A percentile compares a stretch with the other conserved stretches of the same genome.
phyloP scores from a whole-genome alignment of 2,113 vertebrate genomes.

The Hippocampus guttulatus region DNA sequence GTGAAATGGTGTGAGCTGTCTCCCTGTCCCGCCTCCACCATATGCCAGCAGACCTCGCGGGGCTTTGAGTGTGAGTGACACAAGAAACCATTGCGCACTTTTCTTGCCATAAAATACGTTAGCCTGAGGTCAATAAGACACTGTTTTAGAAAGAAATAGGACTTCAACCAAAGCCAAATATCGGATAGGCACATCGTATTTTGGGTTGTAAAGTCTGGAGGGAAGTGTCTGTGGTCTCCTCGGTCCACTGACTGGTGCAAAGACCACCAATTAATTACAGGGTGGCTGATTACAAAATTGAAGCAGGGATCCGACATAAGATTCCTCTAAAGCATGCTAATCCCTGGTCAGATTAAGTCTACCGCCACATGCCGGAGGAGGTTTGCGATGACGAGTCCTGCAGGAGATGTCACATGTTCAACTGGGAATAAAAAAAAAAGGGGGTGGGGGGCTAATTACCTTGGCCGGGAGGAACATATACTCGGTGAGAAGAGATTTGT shows the following conservation, averaged over 20 bases:
- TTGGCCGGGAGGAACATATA: too few species aligned
- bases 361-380: constrained; percentile 32
- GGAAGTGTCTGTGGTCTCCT: neutral
- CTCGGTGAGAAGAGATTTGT: too few species aligned
- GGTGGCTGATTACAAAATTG: constrained; percentile 41
- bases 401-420: constrained; percentile 33
- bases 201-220: constrained; percentile 5
- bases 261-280: constrained; percentile 44
- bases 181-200: neutral
- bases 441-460: neutral
- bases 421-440: neutral
- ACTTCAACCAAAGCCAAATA: neutral
- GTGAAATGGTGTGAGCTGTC: constrained; percentile 83
- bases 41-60: constrained; percentile 69
- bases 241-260: constrained; percentile 4
- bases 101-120: neutral
- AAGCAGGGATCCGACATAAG: constrained; percentile 35
- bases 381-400: constrained; percentile 30
- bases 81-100: neutral
- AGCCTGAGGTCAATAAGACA: neutral
- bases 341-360: constrained; percentile 52
- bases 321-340: constrained; percentile 55
- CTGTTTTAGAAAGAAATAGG: neutral
- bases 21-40: constrained; percentile 76
- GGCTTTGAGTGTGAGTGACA: constrained; percentile 87